phyloP scores from a whole-genome alignment of 2,113 vertebrate genomes.

The Myiozetetes cayanensis region DNA sequence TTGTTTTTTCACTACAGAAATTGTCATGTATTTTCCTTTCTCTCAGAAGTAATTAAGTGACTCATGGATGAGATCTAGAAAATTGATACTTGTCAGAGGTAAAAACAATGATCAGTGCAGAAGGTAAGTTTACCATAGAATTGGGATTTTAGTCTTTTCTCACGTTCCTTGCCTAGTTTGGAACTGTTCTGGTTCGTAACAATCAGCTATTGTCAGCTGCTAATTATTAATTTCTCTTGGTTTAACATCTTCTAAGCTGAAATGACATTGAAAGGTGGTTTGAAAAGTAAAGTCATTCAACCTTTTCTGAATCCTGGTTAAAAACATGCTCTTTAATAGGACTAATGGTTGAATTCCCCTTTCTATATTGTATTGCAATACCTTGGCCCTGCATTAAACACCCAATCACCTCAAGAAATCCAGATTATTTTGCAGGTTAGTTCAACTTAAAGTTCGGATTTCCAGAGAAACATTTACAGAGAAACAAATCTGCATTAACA shows the following conservation, averaged over 20 bases:
- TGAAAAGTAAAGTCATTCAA: neutral
- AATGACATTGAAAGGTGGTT: neutral
- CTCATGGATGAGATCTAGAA: constrained; percentile 47
- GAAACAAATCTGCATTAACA: constrained; percentile 46
- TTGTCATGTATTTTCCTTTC: constrained; percentile 39
- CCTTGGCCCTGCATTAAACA: neutral
- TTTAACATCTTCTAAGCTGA: constrained; percentile 1
- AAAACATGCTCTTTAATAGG: neutral
- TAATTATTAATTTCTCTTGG: constrained; percentile 35
- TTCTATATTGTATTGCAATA: neutral
- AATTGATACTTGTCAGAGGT: constrained; percentile 61
- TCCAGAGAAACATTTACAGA: constrained; percentile 39
- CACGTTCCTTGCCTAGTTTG: neutral
- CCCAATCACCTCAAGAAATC: neutral
- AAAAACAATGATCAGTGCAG: constrained; percentile 45
- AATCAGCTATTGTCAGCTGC: constrained; percentile 23
- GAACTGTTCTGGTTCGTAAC: constrained; percentile 1
- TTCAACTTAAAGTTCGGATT: constrained; percentile 30
- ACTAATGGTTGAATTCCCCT: neutral
- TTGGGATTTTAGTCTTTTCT: constrained; percentile 1
- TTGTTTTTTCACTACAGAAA: constrained; percentile 32
- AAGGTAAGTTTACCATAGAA: neutral
- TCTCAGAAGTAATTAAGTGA: constrained; percentile 58
- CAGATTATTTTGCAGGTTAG: neutral
- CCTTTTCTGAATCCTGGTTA: neutral